phyloP scores from a whole-genome alignment of 2,797 vertebrate species.

The Hydrocynus forskahlii region DNA sequence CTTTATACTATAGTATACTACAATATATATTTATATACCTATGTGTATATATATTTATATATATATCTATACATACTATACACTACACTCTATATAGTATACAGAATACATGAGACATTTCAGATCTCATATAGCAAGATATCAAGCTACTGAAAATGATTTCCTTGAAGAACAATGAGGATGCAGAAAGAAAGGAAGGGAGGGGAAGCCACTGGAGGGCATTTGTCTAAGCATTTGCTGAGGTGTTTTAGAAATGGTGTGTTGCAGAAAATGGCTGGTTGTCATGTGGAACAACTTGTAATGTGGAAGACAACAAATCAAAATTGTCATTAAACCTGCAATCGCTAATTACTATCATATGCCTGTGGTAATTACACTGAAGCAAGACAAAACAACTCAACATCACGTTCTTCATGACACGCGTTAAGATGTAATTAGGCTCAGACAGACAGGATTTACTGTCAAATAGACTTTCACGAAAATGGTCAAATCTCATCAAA shows the following conservation, averaged over 20 bases:
- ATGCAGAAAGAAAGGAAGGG: background rate
- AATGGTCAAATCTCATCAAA: conserved; percentile 21
- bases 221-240: background rate
- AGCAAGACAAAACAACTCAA: conserved; percentile 44
- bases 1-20: too few relatives aligned
- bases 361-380: conserved; percentile 65
- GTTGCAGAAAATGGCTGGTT: conserved; percentile 11
- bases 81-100: too few relatives aligned
- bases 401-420: conserved; percentile 32
- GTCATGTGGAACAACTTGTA: conserved; percentile 61
- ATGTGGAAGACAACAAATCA: conserved; percentile 66
- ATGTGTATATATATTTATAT: too few relatives aligned
- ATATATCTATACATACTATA: too few relatives aligned
- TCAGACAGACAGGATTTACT: background rate
- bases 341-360: conserved; percentile 74
- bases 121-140: background rate
- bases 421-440: conserved; percentile 28
- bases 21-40: too few relatives aligned
- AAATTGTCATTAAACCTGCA: conserved; percentile 55
- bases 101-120: background rate
- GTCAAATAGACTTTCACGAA: conserved; percentile 31
- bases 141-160: background rate
- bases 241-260: conserved; percentile 11
- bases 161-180: background rate
- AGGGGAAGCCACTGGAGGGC: conserved; percentile 1